Base-by-base conservation (phyloP, 2,113 vertebrate species). In the Beaufortia kweichowensis region DNA sequence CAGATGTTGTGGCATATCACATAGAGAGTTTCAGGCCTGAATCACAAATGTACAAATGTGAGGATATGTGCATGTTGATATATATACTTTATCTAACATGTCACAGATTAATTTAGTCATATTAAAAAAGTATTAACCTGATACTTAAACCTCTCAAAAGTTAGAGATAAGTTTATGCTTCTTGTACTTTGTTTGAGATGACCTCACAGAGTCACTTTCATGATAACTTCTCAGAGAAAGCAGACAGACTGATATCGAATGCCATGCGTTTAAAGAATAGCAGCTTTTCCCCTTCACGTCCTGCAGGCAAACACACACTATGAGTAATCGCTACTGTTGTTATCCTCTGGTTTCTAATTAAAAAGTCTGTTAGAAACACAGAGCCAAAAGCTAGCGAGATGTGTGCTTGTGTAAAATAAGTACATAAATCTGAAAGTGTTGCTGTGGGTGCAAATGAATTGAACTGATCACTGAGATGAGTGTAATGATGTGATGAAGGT, bases 321-420 rank as follows among this genome's bases (percentile, higher is more conserved):
- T 69, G 55, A 67, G 60, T 78, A 81, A 81, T 69, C 55, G 35
- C 69, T 71, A 68, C 46, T 82, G 69, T 59, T 71, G 53, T 72
- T 72, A 56, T 72, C 69, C 65, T 82, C 68, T 76, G 59, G 71
- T 61, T 62, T 72, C 72, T 82, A 82, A 79, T 82, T 82, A 82
- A 79, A 77, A 79, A 56, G 69, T 79, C 72, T 82, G 81, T 65
- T 24, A 74, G 72, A 76, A 46, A 48, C 65, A 62, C 39, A 48
- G 72, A 76, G 72, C 66, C 72, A 71, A 76, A 72, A 78, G 75
- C 60, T 56, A 71, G 76, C 41, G 64, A 76, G 71, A 31, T 26
- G 48, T 15, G 24, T 21, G n/a, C 23, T 15, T 74, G 31, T 73
- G 35, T 48, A 17, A 63, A 50, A 63, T 50, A 63, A 48, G 57